A percentile compares a stretch with the other conserved stretches of the same genome.
phyloP scores from a whole-genome alignment of 2,113 vertebrate genomes.

The Bufo bufo region DNA sequence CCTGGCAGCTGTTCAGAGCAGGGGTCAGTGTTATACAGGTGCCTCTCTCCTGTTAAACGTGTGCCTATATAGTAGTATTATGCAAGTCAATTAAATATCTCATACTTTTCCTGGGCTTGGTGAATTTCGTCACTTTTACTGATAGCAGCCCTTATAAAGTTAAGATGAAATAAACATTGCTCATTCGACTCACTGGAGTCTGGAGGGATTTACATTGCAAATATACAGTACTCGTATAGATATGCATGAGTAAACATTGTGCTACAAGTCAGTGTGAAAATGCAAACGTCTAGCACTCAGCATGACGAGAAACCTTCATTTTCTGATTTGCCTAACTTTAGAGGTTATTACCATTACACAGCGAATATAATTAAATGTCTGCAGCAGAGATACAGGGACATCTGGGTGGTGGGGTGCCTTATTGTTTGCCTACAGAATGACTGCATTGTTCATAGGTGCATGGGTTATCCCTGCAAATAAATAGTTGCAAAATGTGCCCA shows the following conservation, averaged over 20 bases:
- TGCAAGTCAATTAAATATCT: too few relatives aligned
- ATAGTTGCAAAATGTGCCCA: neutral
- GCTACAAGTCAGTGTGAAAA: neutral
- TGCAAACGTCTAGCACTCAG: neutral
- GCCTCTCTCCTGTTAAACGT: neutral
- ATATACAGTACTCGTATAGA: neutral
- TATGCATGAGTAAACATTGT: neutral
- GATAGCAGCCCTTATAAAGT: neutral
- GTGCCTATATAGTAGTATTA: too few relatives aligned
- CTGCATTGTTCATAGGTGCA: neutral
- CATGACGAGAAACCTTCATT: neutral
- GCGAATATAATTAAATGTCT: neutral
- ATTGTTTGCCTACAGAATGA: neutral
- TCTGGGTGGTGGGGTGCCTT: neutral
- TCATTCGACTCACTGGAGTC: too few relatives aligned
- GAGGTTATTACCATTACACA: neutral
- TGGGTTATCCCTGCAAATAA: neutral
- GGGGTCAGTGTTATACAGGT: constrained; percentile 9
- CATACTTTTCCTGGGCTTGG: too few relatives aligned
- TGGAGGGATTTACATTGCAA: neutral
- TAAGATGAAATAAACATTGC: too few relatives aligned
- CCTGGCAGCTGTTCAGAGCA: constrained; percentile 9
- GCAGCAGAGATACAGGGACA: neutral
- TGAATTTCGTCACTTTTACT: neutral
- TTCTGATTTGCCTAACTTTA: neutral